phyloP scores from a whole-genome alignment of 2,797 vertebrate genomes.

The Petrocephalus sullivani region DNA sequence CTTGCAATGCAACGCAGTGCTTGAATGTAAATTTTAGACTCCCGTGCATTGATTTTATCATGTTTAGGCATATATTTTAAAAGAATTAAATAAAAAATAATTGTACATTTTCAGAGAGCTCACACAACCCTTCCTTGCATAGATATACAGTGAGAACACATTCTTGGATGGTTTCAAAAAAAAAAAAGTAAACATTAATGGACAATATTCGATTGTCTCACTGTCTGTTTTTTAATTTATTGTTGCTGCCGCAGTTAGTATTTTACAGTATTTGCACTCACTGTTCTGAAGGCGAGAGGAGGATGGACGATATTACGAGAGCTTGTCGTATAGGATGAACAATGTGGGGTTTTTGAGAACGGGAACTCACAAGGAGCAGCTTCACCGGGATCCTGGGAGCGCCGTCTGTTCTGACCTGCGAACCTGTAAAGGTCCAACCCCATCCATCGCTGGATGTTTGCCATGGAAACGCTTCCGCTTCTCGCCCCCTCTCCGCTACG shows the following conservation, averaged over 20 bases:
- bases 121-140: background rate
- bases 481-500: background rate
- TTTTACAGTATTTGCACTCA: background rate
- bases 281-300: background rate
- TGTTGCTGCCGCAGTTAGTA: background rate
- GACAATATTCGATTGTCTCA: background rate
- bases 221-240: background rate
- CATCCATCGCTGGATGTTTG: background rate
- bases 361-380: background rate
- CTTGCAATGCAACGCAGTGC: constrained; percentile 7
- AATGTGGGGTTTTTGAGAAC: background rate
- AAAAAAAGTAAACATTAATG: background rate
- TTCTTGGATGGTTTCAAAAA: constrained; percentile 8
- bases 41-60: constrained; percentile 10
- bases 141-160: background rate
- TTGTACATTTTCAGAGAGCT: background rate
- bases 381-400: background rate
- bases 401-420: background rate
- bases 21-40: constrained; percentile 22
- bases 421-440: background rate
- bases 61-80: constrained; percentile 14
- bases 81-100: background rate
- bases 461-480: background rate
- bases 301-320: background rate
- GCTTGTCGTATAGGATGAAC: background rate